Conservation (phyloP, 1,140 invertebrate genomes). For the Macrocentrus cingulum region DNA sequence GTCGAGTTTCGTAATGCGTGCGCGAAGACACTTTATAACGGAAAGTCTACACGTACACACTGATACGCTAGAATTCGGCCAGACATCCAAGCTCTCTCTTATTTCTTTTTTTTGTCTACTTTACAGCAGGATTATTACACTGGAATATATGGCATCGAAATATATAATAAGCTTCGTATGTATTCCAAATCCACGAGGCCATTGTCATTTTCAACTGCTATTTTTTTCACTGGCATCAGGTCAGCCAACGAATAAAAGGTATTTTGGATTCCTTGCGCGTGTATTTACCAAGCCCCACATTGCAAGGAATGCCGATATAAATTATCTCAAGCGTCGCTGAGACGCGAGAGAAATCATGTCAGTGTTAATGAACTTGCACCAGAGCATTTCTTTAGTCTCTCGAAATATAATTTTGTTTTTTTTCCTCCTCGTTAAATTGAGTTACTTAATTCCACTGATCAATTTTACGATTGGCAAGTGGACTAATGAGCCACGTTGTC, state of each 20-base stretch:
- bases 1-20: conserved; percentile 13
- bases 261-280: conserved; percentile 44
- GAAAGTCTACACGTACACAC: conserved; percentile 1
- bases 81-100: background rate
- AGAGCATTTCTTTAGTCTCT: background rate
- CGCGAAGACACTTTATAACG: conserved; percentile 15
- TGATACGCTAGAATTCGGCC: background rate
- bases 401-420: background rate
- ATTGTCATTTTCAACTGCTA: too few species aligned
- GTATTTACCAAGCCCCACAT: conserved; percentile 30
- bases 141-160: background rate
- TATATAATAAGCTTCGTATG: too few species aligned
- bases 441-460: background rate
- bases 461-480: background rate
- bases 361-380: background rate
- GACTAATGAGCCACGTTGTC: too few species aligned
- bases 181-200: too few species aligned
- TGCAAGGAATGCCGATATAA: conserved; percentile 34
- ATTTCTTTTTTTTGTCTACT: background rate
- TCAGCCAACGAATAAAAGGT: background rate
- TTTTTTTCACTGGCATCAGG: too few species aligned
- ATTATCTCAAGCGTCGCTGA: background rate
- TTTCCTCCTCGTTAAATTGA: background rate
- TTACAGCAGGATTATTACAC: too few species aligned
- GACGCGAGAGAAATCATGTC: conserved; percentile 11